Evolutionary conservation across 1,140 invertebrate genomes (phyloP).

Genomic region (Rhyacophila brunnea): DNA sequence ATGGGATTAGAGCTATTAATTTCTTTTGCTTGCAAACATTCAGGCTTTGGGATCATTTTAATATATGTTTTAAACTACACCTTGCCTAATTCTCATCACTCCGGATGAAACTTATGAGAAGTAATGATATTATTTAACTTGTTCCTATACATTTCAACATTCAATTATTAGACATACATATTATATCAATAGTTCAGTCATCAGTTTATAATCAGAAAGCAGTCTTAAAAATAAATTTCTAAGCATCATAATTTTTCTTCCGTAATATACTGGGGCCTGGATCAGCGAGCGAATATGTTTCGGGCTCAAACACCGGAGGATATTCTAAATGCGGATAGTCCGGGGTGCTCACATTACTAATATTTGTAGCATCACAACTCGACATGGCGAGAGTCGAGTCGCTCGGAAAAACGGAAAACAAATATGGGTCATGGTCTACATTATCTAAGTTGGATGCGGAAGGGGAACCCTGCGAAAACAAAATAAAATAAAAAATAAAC

Average conservation of each 20-base stretch:
- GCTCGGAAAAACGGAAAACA: slow-evolving; percentile 13
- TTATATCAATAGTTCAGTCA: too few relatives aligned
- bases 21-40: too few relatives aligned
- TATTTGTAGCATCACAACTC: slow-evolving; percentile 12
- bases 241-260: slow-evolving; percentile 14
- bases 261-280: slow-evolving; percentile 38
- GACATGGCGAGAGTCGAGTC: slow-evolving; percentile 6
- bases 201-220: too few relatives aligned
- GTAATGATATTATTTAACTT: too few relatives aligned
- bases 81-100: too few relatives aligned
- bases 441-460: slow-evolving; percentile 18
- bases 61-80: too few relatives aligned
- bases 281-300: slow-evolving; percentile 72
- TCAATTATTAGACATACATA: too few relatives aligned
- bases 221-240: background rate
- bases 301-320: slow-evolving; percentile 78
- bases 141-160: too few relatives aligned
- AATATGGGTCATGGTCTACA: slow-evolving; percentile 18
- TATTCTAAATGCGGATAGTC: slow-evolving; percentile 75
- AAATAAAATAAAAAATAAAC: slow-evolving; percentile 27
- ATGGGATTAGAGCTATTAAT: too few relatives aligned
- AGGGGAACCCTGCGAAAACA: slow-evolving; percentile 25
- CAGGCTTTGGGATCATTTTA: too few relatives aligned
- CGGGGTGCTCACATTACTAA: slow-evolving; percentile 27
- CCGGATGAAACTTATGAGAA: too few relatives aligned